A percentile compares a stretch with the other conserved stretches of the same genome.
Evolutionary conservation across 2,888 invertebrate genomes (phyloP).

Genomic region (Drosophila robusta): DNA sequence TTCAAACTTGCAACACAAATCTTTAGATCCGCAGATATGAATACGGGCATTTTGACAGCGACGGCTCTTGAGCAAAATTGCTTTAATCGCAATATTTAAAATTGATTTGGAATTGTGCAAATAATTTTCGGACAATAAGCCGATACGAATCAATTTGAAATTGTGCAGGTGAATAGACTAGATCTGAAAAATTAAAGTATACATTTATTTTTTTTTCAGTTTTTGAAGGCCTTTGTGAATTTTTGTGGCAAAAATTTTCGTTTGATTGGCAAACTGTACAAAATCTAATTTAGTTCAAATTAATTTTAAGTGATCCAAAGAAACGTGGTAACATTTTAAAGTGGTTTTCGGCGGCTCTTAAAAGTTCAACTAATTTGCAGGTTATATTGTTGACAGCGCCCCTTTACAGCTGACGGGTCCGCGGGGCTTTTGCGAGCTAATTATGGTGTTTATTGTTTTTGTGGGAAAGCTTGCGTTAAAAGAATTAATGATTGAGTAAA

Average conservation of each 20-base stretch:
- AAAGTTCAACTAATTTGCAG: conserved; percentile 36
- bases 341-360: conserved; percentile 29
- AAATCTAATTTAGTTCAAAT: conserved; percentile 77
- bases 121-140: conserved; percentile 53
- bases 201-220: neutral
- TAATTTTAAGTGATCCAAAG: conserved; percentile 68
- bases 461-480: conserved; percentile 43
- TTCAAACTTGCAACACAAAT: conserved; percentile 47
- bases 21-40: conserved; percentile 23
- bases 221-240: conserved; percentile 41
- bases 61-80: conserved; percentile 34
- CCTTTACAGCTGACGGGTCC: conserved; percentile 10
- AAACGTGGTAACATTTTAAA: conserved; percentile 52
- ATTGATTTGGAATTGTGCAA: conserved; percentile 55
- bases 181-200: conserved; percentile 25
- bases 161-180: conserved; percentile 34
- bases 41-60: conserved; percentile 22
- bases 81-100: conserved; percentile 40
- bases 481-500: conserved; percentile 36
- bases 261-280: conserved; percentile 59
- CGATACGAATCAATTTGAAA: neutral
- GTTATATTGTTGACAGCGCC: conserved; percentile 39
- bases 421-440: conserved; percentile 30
- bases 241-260: conserved; percentile 33
- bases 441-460: conserved; percentile 50